Base-by-base conservation (phyloP, 2,113 vertebrate species). In the Excalfactoria chinensis region DNA sequence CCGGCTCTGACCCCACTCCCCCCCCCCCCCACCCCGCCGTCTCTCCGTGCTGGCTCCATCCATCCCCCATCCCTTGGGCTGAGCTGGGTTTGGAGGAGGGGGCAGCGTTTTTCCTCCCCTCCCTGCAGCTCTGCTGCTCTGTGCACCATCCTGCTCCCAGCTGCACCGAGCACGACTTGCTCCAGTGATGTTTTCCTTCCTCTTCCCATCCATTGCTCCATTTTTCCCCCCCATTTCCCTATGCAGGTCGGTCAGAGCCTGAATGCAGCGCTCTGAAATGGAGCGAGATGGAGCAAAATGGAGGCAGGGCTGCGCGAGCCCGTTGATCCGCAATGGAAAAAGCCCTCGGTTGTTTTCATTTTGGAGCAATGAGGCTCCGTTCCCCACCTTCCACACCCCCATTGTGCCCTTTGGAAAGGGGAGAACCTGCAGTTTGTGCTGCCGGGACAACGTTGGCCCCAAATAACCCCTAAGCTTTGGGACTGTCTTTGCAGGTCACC, bases 401-500 rank as follows among this genome's bases (percentile, higher is more conserved):
- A 22, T 23, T 1, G 4, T 10, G 46, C 46, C 49, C 0, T 28
- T 37, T 35, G 12, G 68, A 37, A 59, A 30, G 0, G 32, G 60
- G 41, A 17, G 12, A 66, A 25, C 0, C 51, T 14, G 12, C 7
- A 16, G 5, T 53, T 28, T 16, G 48, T 48, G 46, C 46, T 11
- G 46, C 20, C 21, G 5, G 46, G 21, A 22, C 21, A 4, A 48
- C 46, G 11, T 7, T 21, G 51, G 22, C 51, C 51, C 51, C 25
- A 53, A 43, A 30, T 46, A 14, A 49, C 34, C 11, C 41, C 1
- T 1, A 4, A 34, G 40, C 68, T 13, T 48, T 9, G 23, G 22
- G 34, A 21, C 1, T 43, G 14, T 81, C 91, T 83, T 73, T 93
- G 30, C 95, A 99, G 99, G 84, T 99, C 99, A 66, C 99, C 99